Conservation (phyloP, 2,797 vertebrate genomes). For the Amblyopsis hoosieri region DNA sequence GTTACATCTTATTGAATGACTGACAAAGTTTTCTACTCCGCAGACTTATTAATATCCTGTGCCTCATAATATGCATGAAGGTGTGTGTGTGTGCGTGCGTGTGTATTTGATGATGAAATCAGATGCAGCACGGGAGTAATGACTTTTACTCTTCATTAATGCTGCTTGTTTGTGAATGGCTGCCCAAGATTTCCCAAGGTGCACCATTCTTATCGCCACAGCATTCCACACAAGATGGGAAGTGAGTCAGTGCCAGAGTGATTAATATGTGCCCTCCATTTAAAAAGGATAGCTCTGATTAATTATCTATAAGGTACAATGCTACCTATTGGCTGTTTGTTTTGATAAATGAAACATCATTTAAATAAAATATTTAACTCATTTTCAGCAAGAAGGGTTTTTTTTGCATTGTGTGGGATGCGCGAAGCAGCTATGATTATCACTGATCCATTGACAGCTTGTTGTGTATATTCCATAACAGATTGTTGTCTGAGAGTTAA, state of each 20-base stretch:
- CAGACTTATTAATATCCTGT: conserved; percentile 65
- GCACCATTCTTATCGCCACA: conserved; percentile 68
- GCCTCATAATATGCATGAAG: conserved; percentile 53
- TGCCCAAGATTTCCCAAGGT: conserved; percentile 78
- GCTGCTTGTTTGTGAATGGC: conserved; percentile 76
- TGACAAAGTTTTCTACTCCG: conserved; percentile 63
- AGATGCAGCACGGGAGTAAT: conserved; percentile 70
- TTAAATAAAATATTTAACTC: conserved; percentile 71
- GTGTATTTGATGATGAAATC: conserved; percentile 50
- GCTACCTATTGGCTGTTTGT: conserved; percentile 73
- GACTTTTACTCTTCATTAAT: conserved; percentile 79
- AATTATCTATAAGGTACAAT: conserved; percentile 77
- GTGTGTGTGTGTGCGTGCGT: conserved; percentile 29
- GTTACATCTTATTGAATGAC: conserved; percentile 72
- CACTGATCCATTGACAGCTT: conserved; percentile 70
- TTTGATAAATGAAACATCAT: conserved; percentile 68
- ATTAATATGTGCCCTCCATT: conserved; percentile 73
- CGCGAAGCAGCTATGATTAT: conserved; percentile 73
- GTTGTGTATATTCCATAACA: conserved; percentile 70
- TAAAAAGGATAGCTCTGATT: conserved; percentile 78
- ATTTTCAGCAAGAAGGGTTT: conserved; percentile 59
- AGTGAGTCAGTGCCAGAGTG: conserved; percentile 60
- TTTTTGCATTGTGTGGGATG: conserved; percentile 53
- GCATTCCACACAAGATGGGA: conserved; percentile 57
- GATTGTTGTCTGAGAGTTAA: conserved; percentile 75